Evolutionary conservation across 2,797 vertebrate species (phyloP).

Genomic region (Gallinago solitaria): DNA sequence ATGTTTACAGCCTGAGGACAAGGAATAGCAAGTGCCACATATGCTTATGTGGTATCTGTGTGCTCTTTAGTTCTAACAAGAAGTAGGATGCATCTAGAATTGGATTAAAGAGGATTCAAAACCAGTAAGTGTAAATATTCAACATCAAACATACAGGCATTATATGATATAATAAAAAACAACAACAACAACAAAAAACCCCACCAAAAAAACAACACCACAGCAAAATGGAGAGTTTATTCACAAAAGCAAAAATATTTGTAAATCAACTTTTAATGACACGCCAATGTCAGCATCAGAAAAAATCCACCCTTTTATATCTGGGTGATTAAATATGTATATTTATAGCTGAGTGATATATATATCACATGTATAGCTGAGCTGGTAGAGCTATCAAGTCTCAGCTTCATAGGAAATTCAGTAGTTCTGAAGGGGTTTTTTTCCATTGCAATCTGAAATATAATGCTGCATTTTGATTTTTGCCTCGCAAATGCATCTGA

Average conservation of each 20-base stretch:
- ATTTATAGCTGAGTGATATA: neutral
- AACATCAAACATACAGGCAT: neutral
- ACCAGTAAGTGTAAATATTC: neutral
- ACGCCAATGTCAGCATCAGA: neutral
- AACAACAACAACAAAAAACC: neutral
- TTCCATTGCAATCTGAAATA: neutral
- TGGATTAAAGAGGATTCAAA: neutral
- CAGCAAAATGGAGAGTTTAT: neutral
- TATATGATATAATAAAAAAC: neutral
- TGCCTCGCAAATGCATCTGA: neutral
- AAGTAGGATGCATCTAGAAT: neutral
- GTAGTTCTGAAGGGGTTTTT: neutral
- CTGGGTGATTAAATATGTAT: conserved; percentile 13
- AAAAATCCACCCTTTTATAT: neutral
- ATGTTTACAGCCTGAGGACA: conserved; percentile 29
- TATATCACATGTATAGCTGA: neutral
- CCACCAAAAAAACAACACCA: neutral
- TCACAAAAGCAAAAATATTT: conserved; percentile 19
- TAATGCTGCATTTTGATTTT: neutral
- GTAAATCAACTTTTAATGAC: conserved; percentile 14
- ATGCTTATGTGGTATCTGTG: neutral
- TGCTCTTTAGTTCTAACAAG: neutral
- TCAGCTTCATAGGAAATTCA: neutral
- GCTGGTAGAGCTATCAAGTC: neutral
- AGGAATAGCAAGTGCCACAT: conserved; percentile 31